Evolutionary conservation across 1,140 invertebrate genomes (phyloP).

Genomic region (Halesus radiatus): DNA sequence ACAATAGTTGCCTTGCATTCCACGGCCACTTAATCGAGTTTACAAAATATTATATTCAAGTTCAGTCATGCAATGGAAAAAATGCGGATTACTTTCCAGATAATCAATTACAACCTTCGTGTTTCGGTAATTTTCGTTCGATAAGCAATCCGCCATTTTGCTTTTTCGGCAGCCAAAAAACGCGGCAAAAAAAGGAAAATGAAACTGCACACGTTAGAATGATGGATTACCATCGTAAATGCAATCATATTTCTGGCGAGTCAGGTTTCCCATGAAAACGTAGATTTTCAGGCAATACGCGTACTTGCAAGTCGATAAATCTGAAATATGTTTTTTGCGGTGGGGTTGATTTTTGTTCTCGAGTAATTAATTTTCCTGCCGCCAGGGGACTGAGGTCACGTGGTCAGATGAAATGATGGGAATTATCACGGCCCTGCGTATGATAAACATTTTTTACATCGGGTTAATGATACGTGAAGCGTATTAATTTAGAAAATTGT

Average conservation of each 20-base stretch:
- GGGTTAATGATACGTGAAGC: conserved; percentile 32
- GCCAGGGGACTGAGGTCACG: neutral
- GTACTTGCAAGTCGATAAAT: conserved; percentile 51
- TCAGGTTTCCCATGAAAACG: conserved; percentile 44
- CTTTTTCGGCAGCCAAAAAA: neutral
- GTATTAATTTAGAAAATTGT: no score
- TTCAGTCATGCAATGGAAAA: conserved; percentile 17
- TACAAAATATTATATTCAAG: conserved; percentile 4
- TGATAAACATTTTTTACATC: conserved; percentile 17
- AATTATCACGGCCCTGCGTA: neutral
- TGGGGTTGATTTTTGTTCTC: conserved; percentile 40
- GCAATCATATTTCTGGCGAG: conserved; percentile 9
- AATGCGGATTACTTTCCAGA: conserved; percentile 10
- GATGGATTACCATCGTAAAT: conserved; percentile 40
- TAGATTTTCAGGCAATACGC: conserved; percentile 47
- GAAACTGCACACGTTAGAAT: conserved; percentile 17
- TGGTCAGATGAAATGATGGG: neutral
- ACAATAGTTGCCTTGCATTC: neutral
- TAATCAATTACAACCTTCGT: conserved; percentile 22
- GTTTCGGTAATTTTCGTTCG: neutral
- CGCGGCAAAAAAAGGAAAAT: neutral
- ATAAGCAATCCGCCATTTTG: neutral
- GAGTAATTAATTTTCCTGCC: conserved; percentile 51
- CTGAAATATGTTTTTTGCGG: conserved; percentile 31
- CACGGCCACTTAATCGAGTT: neutral